Evolutionary conservation across 2,113 vertebrate genomes (phyloP).

Genomic region (Boleophthalmus pectinirostris): DNA sequence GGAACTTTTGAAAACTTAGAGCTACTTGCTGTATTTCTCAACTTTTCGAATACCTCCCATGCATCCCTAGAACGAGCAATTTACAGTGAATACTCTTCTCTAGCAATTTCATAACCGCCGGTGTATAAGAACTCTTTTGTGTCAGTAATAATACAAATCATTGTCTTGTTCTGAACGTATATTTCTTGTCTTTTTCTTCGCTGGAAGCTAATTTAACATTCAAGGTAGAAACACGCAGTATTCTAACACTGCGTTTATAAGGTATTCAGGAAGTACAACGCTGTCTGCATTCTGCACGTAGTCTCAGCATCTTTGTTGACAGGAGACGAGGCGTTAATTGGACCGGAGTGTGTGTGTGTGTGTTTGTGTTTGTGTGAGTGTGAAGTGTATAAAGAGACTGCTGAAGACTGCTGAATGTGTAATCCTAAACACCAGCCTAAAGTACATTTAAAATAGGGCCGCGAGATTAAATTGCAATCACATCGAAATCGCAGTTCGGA

Average conservation of each 20-base stretch:
- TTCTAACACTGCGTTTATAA: background rate
- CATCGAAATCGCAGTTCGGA: too few relatives aligned
- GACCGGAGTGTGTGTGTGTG: background rate
- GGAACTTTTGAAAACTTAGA: too few relatives aligned
- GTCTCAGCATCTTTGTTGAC: conserved; percentile 22
- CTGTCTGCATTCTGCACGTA: conserved; percentile 18
- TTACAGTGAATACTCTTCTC: background rate
- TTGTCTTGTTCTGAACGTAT: background rate
- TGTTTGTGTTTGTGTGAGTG: background rate
- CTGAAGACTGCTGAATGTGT: background rate
- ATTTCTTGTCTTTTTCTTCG: background rate
- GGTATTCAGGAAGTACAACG: background rate
- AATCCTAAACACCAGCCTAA: background rate
- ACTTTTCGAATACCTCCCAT: too few relatives aligned
- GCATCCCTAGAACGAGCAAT: too few relatives aligned
- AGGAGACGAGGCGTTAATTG: conserved; percentile 24
- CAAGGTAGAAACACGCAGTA: background rate
- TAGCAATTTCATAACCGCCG: background rate
- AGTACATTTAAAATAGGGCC: background rate
- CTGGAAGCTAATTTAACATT: background rate
- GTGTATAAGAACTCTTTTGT: background rate
- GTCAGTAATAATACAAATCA: background rate
- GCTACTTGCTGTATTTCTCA: too few relatives aligned
- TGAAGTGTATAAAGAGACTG: conserved; percentile 8
- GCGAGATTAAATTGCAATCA: too few relatives aligned